Evolutionary conservation across 2,113 vertebrate species (phyloP), one percentile per base, ranked within the genome.

Genomic region (Smithornis capensis): DNA sequence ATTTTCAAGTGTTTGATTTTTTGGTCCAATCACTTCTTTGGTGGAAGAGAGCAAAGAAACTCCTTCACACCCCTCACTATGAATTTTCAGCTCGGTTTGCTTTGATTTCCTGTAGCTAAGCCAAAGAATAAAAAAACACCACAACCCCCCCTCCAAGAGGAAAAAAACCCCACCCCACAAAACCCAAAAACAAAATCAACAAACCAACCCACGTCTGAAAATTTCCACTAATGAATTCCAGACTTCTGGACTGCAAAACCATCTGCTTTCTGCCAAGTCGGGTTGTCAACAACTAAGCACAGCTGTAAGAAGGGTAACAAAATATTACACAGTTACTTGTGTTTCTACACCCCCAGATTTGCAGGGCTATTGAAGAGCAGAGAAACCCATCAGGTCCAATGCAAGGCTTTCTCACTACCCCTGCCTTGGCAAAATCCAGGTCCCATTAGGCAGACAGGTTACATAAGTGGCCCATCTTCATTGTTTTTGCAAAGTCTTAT

Each of bases 201-300:
- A 40, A 92, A 79, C 21, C 85, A 96, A 84, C 90, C 82, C 78
- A 86, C 18, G 53, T 74, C 92, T 91, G 70, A 97, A 97, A 69
- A 94, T 94, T 87, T 96, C 94, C 83, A 78, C 64, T 97, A 96
- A 97, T 97, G 94, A 97, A 96, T 97, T 97, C 97, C 96, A 97
- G 96, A 97, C n/a, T 63, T 87, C 59, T 56, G 64, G 95, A 90
- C 68, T 94, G 83, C 75, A 89, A 93, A 95, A 53, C 37, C 87
- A 95, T 80, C 83, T 91, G 90, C 91, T 76, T 83, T 83, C 79
- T 97, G 94, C 94, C 85, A 94, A 95, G 55, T 89, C 87, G 15
- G 91, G 84, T 95, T 96, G 95, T 96, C 96, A 97, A 97, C 96
- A 96, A 94, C 92, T 53, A 59, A 90, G 71, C 59, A 65, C 95